Percentiles rank a stretch among this genome's conserved stretches.
Conservation (phyloP, 2,888 invertebrate genomes). For the Sesia apiformis region DNA sequence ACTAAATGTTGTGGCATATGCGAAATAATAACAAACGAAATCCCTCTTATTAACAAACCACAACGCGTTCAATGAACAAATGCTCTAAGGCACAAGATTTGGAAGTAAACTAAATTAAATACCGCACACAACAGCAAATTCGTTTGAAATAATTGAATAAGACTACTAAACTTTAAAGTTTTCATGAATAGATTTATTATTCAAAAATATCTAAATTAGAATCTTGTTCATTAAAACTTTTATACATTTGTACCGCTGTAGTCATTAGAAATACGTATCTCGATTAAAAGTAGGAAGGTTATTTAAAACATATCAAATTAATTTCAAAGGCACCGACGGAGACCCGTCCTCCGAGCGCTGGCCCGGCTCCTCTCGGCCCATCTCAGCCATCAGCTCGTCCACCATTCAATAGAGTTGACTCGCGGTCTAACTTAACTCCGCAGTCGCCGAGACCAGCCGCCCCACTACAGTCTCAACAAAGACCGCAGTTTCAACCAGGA, state of each 20-base stretch:
- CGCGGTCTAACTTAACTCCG: slow-evolving; percentile 47
- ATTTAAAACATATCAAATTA: not conserved
- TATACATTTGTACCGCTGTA: slow-evolving; percentile 6
- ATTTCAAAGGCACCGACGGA: slow-evolving; percentile 47
- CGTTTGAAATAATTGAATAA: too few relatives aligned
- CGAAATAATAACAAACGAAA: too few relatives aligned
- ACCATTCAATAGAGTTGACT: slow-evolving; percentile 51
- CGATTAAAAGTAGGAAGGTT: not conserved
- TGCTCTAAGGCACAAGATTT: too few relatives aligned
- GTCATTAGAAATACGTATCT: not conserved
- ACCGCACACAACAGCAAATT: too few relatives aligned
- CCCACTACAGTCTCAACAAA: slow-evolving; percentile 34
- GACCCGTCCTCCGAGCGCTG: slow-evolving; percentile 38
- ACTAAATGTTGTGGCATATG: too few relatives aligned
- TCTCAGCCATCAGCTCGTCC: slow-evolving; percentile 42
- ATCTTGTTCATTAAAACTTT: slow-evolving; percentile 14
- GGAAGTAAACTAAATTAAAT: too few relatives aligned
- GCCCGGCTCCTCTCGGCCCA: slow-evolving; percentile 30
- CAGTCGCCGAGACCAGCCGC: slow-evolving; percentile 40
- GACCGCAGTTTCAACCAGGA: slow-evolving; percentile 64
- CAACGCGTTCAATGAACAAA: too few relatives aligned
- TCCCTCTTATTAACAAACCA: too few relatives aligned
- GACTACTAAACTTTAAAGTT: too few relatives aligned
- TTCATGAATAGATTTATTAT: too few relatives aligned
- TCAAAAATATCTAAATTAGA: slow-evolving; percentile 7